phyloP scores from a whole-genome alignment of 35 echinoderm and acorn worm species.

The Stichopus chloronotus region DNA sequence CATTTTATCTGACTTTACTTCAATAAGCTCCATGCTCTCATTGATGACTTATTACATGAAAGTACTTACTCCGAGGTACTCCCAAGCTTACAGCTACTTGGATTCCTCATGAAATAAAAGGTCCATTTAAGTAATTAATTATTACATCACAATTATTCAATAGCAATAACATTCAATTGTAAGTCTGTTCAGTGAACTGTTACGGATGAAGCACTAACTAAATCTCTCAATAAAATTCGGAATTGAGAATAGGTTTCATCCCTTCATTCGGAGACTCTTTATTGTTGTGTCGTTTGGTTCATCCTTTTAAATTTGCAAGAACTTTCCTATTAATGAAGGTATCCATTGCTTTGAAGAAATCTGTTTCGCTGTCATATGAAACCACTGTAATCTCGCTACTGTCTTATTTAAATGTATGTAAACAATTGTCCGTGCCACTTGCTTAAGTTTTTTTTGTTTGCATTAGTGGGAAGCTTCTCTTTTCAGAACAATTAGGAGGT shows the following conservation, averaged over 20 bases:
- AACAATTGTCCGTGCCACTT: too few relatives aligned
- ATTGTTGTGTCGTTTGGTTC: not conserved
- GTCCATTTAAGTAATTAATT: too few relatives aligned
- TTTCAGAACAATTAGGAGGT: too few relatives aligned
- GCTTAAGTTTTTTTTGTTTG: too few relatives aligned
- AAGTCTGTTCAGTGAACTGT: too few relatives aligned
- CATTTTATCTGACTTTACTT: not conserved
- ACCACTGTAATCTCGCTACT: not conserved
- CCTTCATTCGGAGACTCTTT: not conserved
- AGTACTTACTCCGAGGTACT: slow-evolving; percentile 11
- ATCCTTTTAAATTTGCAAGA: not conserved
- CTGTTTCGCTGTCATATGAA: not conserved
- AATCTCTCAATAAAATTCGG: not conserved
- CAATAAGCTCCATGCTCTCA: not conserved
- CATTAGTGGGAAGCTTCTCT: too few relatives aligned
- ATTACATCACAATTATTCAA: too few relatives aligned
- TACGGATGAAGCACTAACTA: not conserved
- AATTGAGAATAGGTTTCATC: not conserved
- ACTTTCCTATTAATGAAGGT: not conserved
- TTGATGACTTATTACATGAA: not conserved
- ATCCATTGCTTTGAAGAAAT: not conserved
- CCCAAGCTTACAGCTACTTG: not conserved
- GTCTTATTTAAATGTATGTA: too few relatives aligned
- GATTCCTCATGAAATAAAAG: not conserved
- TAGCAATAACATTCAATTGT: too few relatives aligned